A percentile compares a stretch with the other conserved stretches of the same genome.
Evolutionary conservation across 2,888 invertebrate genomes (phyloP).

Genomic region (Norana najaformis): DNA sequence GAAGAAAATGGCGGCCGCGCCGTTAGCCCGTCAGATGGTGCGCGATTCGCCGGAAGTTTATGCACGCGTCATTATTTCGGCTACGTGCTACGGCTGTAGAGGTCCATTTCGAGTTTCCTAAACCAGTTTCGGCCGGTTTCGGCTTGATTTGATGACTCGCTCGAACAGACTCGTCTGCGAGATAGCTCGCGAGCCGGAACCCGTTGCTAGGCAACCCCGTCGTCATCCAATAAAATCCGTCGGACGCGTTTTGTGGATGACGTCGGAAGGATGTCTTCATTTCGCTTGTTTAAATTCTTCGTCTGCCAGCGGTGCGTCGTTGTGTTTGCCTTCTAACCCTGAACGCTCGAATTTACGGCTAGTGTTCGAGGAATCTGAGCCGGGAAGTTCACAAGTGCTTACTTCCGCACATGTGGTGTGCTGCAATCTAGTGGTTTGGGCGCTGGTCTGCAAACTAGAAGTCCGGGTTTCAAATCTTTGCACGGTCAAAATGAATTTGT

Average conservation of each 20-base stretch:
- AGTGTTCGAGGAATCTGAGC: too few species aligned
- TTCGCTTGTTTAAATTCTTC: neutral
- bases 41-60: neutral
- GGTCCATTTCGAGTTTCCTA: neutral
- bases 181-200: neutral
- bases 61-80: neutral
- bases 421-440: neutral
- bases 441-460: neutral
- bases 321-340: neutral
- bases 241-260: neutral
- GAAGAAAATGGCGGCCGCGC: neutral
- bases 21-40: neutral
- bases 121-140: constrained; percentile 16
- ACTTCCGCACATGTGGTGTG: neutral
- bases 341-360: neutral
- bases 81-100: neutral
- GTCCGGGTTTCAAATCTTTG: neutral
- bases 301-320: neutral
- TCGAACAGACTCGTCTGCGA: neutral
- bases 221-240: neutral
- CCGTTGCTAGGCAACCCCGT: neutral
- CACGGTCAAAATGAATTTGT: too few species aligned
- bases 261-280: neutral
- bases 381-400: neutral
- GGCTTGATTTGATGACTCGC: neutral